Evolutionary conservation across 2,797 vertebrate genomes (phyloP), one percentile per base, ranked within the genome.

Genomic region (Staurois parvus): DNA sequence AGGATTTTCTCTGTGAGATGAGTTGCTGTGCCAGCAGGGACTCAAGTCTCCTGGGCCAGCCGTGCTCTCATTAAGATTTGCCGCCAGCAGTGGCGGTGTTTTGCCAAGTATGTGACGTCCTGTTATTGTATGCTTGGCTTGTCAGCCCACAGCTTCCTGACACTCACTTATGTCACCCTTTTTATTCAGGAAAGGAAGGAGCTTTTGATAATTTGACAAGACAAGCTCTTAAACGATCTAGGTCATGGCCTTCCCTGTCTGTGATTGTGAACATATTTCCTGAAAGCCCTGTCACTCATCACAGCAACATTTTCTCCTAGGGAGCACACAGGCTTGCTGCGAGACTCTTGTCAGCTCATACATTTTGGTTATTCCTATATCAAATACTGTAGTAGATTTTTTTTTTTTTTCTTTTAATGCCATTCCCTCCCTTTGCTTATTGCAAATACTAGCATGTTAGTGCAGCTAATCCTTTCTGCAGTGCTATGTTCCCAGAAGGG

Each of bases 211-310:
- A 94, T 94, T 95, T 95, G 94, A 95, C 95, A 95, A 95, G 94
- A 95, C 94, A 95, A 95, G 95, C 95, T 96, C 95, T 96, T 96
- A 96, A 96, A 95, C 95, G 95, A 95, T 95, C 94, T 95, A 95
- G 95, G 95, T 95, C 95, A 94, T 95, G 95, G 95, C 95, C 95
- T 96, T 95, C 95, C 95, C 95, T 95, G 95, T 95, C 95, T 96
- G 95, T 95, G 95, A 95, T 95, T 95, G 95, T 95, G 95, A 96
- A 95, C 95, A 95, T 95, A 95, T 95, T 95, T 96, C 94, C 95
- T 95, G 94, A 95, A 95, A 95, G 94, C 94, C 94, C 94, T 96
- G 95, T 96, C 95, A 96, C 93, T 94, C 95, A 95, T 95, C 94
- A 95, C 94, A 93, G 94, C 94, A 94, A 95, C 94, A 94, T 95